Evolutionary conservation across 2,888 invertebrate species (phyloP), one percentile per base, ranked within the genome.

Genomic region (Drosophila nr. medialis): DNA sequence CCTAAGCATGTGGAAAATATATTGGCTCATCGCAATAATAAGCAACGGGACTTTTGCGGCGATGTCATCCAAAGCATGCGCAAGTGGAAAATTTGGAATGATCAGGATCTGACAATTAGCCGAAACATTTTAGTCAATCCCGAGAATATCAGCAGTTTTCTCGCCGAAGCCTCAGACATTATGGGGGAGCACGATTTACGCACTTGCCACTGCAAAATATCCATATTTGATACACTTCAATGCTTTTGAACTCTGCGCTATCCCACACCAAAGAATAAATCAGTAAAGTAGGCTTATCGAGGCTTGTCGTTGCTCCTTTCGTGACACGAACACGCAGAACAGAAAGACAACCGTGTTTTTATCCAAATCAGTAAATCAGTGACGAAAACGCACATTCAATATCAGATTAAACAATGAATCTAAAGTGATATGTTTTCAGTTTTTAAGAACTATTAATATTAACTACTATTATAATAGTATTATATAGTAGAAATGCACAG

Each of bases 31-130:
- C 45, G 50, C 13, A 10, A 10, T 3, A 18, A 27, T 0, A 6
- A 13, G 0, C 48, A 29, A 3, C 21, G 24, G 0, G 67, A 79
- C 30, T 85, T 88, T 49, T 90, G 91, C 40, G 55, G 73, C 8
- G 88, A 91, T 68, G 81, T 92, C 13, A 78, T 91, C 0, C 32
- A 72, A 0, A 91, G 90, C 60, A 91, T 92, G 90, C 81, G 81
- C 13, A 83, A 86, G 40, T 92, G 91, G 91, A 77, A 80, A 4
- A 86, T 91, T 27, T 73, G 91, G 60, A 51, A 63, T 29, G 76
- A 75, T 15, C 32, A 71, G 0, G 56, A 75, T 10, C 21, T 84
- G 4, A 32, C 29, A 0, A 61, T 91, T 0, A 68, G 59, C 34
- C 55, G 68, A 0, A 53, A 80, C 24, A 38, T 91, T 0, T 83